Evolutionary conservation across 2,113 vertebrate genomes (phyloP), one percentile per base, ranked within the genome.

Genomic region (Tyrannus savana): DNA sequence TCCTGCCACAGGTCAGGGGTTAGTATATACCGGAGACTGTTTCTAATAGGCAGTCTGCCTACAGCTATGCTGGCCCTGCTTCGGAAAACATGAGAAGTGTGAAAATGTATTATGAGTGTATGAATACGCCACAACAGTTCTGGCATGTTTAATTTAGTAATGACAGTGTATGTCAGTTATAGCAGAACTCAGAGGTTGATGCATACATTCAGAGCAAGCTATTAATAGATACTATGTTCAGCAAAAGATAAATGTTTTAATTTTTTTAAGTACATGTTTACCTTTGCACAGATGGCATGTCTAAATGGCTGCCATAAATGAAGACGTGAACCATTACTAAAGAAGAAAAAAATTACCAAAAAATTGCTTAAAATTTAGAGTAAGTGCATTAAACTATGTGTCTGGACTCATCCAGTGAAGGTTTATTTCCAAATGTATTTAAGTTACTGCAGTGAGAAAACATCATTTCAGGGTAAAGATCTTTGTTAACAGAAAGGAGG

Each of bases 341-440:
- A 91, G 90, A 71, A 82, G 39, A 25, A 72, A 96, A 96, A 87
- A 79, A 69, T 37, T 72, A 59, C 13, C 10, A 27, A 46, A 80
- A 46, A 55, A 19, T 49, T 55, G 22, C 55, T 63, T 56, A 53
- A 25, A 59, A 93, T 66, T 56, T 49, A 53, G 24, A 74, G 4
- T 37, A 95, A 80, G 14, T 28, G 44, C 31, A 82, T 59, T 91
- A 41, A 79, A 90, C 14, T 49, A 10, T 22, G 12, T 69, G 84
- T 95, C 58, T 60, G 50, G 41, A 66, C 73, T 92, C 87, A 67
- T 39, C 7, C 69, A 81, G 60, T 89, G 78, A 95, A 93, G 44
- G 62, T 93, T 96, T 90, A 87, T 91, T 85, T 95, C 33, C 49
- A 90, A 83, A 84, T 63, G 37, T 19, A 89, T n/a, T 77, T 88